These are phyloP conservation scores for Pterostichus madidus DNA, from an alignment of 2,888 invertebrate genomes.

Conservation along the genomic window DNA sequence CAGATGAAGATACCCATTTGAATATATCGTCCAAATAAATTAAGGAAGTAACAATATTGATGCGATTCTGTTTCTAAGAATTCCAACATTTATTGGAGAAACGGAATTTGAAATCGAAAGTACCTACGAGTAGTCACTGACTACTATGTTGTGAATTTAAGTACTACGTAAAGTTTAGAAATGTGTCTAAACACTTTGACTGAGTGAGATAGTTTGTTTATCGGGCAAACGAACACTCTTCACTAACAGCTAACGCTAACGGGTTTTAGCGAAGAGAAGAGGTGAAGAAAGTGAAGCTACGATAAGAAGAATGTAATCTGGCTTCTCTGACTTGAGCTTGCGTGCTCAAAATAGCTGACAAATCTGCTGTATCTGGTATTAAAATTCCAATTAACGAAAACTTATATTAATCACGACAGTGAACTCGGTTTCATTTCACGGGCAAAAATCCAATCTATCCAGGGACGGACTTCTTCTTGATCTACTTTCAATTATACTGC, in stretches of 20 bases:
- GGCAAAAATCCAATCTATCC: constrained; percentile 22
- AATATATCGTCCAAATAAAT: neutral
- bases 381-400: constrained; percentile 54
- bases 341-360: constrained; percentile 33
- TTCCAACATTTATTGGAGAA: constrained; percentile 48
- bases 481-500: neutral
- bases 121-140: neutral
- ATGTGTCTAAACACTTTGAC: constrained; percentile 24
- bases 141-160: constrained; percentile 40
- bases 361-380: constrained; percentile 42
- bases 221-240: neutral
- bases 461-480: constrained; percentile 9
- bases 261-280: constrained; percentile 1
- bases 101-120: constrained; percentile 49
- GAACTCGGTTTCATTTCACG: constrained; percentile 48
- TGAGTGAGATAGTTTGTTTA: constrained; percentile 12
- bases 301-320: constrained; percentile 28
- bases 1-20: neutral
- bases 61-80: constrained; percentile 41
- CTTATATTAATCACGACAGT: constrained; percentile 47
- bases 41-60: constrained; percentile 15
- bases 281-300: constrained; percentile 35
- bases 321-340: constrained; percentile 7
- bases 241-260: neutral
- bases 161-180: constrained; percentile 48